A percentile compares a stretch with the other conserved stretches of the same genome.
Evolutionary conservation across 1,140 invertebrate genomes (phyloP).

Genomic region (Brachionus sp.): DNA sequence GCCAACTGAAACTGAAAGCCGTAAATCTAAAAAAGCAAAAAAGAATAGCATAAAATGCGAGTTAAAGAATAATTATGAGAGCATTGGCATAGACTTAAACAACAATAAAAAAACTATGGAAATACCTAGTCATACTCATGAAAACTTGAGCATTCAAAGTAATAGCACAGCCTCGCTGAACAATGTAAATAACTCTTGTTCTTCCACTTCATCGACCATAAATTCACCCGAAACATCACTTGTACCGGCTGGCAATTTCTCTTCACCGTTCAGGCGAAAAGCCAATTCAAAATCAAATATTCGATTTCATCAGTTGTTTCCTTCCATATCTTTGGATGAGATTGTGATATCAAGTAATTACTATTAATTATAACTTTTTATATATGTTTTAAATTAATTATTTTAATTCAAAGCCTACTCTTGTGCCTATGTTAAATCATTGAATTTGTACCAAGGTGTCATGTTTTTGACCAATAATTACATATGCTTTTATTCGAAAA

Average conservation of each 20-base stretch:
- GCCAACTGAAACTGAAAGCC: not conserved
- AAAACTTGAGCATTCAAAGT: not conserved
- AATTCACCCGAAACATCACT: not conserved
- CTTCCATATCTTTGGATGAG: constrained; percentile 23
- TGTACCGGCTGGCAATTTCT: not conserved
- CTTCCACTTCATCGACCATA: constrained; percentile 10
- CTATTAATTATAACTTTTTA: not conserved
- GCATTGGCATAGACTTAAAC: not conserved
- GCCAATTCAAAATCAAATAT: constrained; percentile 9
- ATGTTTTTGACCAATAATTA: constrained; percentile 42
- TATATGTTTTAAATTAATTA: not conserved
- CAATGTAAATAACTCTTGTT: constrained; percentile 19
- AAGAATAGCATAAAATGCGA: not conserved
- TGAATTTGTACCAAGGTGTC: constrained; percentile 40
- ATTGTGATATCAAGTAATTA: not conserved
- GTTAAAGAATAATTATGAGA: not conserved
- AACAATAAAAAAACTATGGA: constrained; percentile 14
- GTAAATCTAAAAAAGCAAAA: not conserved
- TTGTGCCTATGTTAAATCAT: constrained; percentile 39
- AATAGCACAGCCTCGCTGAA: constrained; percentile 12
- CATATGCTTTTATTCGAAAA: constrained; percentile 45
- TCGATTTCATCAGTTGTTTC: constrained; percentile 45
- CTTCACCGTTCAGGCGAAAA: not conserved
- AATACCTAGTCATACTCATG: not conserved
- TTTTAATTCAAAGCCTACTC: constrained; percentile 7